These are phyloP conservation scores for Passer domesticus DNA, from an alignment of 2,113 vertebrate genomes.

Conservation along the genomic window DNA sequence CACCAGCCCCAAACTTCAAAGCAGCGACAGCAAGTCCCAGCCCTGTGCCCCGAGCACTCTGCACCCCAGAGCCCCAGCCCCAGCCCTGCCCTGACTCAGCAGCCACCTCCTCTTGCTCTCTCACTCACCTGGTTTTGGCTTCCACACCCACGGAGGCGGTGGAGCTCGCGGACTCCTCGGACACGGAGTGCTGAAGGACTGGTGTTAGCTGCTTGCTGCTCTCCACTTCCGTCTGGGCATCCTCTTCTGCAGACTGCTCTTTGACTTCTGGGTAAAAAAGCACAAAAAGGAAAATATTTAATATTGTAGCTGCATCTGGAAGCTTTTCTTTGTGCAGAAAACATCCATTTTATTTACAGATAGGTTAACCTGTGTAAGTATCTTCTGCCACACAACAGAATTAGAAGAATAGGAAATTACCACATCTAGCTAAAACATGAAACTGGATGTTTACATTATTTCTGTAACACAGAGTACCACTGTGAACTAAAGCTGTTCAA, in stretches of 20 bases:
- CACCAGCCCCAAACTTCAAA: neutral
- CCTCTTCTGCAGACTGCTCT: conserved; percentile 76
- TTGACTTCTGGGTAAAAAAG: conserved; percentile 75
- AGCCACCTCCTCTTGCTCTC: neutral
- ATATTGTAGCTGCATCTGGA: neutral
- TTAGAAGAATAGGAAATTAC: neutral
- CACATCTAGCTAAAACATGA: neutral
- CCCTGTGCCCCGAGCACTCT: neutral
- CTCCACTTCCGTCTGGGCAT: conserved; percentile 73
- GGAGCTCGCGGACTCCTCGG: conserved; percentile 83
- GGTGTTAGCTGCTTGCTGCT: conserved; percentile 76
- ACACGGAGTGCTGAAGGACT: conserved; percentile 79
- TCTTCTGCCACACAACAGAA: neutral
- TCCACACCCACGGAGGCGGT: conserved; percentile 84
- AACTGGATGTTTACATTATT: neutral
- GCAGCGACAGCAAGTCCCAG: neutral
- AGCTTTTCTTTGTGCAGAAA: neutral
- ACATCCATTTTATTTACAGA: neutral
- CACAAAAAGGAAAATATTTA: neutral
- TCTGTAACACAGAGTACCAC: neutral
- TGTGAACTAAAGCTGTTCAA: neutral
- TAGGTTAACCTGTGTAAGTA: neutral
- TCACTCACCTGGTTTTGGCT: conserved; percentile 84
- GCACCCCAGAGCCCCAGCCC: neutral
- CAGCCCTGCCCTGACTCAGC: neutral